phyloP scores from a whole-genome alignment of 2,797 vertebrate species.

The Emydoidea blandingii region DNA sequence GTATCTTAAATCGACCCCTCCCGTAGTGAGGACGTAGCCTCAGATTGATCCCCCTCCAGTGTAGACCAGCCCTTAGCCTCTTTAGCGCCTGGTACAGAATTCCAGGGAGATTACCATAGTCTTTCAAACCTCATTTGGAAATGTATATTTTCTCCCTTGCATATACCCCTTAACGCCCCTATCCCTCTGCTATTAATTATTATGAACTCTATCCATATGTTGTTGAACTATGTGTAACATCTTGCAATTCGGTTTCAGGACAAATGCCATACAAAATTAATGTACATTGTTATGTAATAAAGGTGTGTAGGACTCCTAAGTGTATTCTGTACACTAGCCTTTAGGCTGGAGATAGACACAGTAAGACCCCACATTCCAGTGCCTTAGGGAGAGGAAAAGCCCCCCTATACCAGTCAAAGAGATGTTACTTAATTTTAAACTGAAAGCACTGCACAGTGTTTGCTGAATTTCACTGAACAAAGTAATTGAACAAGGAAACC shows the following conservation, averaged over 20 bases:
- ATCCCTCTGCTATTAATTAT: conserved; percentile 13
- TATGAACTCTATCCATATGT: not conserved
- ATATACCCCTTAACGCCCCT: not conserved
- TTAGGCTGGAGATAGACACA: not conserved
- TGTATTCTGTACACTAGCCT: not conserved
- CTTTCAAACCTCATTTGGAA: conserved; percentile 33
- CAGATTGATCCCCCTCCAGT: too few species aligned
- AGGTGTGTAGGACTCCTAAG: not conserved
- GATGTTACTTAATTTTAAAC: conserved; percentile 13
- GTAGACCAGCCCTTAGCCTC: not conserved
- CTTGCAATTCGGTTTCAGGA: conserved; percentile 31
- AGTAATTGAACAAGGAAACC: conserved; percentile 12
- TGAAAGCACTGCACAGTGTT: not conserved
- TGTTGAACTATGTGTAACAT: not conserved
- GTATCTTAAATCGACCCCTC: too few species aligned
- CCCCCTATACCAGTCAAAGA: not conserved
- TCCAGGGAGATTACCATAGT: conserved; percentile 6
- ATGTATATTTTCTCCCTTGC: conserved; percentile 12
- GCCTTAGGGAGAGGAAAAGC: not conserved
- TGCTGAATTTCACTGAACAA: conserved; percentile 23
- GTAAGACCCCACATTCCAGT: not conserved
- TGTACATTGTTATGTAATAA: not conserved
- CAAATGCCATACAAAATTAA: conserved; percentile 4
- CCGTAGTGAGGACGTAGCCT: too few species aligned
- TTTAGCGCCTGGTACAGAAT: not conserved